Evolutionary conservation across 2,113 vertebrate genomes (phyloP), one percentile per base, ranked within the genome.

Genomic region (Hucho hucho): DNA sequence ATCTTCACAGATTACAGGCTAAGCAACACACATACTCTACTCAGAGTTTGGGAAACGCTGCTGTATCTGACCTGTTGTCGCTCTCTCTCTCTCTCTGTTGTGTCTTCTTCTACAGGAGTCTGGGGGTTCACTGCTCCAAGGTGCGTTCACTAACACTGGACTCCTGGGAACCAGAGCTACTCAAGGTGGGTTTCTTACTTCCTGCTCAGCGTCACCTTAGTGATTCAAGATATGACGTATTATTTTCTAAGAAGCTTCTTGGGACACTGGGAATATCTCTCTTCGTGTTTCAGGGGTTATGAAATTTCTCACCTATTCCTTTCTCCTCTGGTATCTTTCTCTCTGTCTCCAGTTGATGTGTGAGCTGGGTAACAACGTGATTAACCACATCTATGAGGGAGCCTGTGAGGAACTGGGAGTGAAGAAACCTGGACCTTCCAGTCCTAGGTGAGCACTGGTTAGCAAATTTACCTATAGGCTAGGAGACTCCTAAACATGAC

Each of bases 71-170:
- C 49, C 49, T 18, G 49, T 53, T 53, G 49, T 53, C 49, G 3
- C 2, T 11, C 37, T 43, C 7, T 32, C 32, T 43, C 9, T 37
- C 32, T 72, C 11, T 63, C 16, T 69, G 63, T 43, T 56, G 0
- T 74, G 49, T 22, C 68, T 32, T 28, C 47, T 61, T 64, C 25
- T 86, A 67, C 78, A 99, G 97, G 95, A 98, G 98, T 93, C 93
- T 99, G 76, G 98, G 98, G 14, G 98, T 99, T 78, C 97, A 98
- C 76, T 98, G 97, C 86, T 98, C 97, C 64, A 99, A 99, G 94
- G 97, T 99, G 32, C 95, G 97, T 26, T 99, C 97, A 74, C 92
- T 99, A 90, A 99, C 97, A 0, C 87, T 99, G 79, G 98, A 99
- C 85, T 95, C 96, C 0, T 99, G 98, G 98, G 97, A 99, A 76